Percentiles rank a stretch among this genome's conserved stretches.
Conservation (phyloP, 2,797 vertebrate species). For the Amphiprion clarkii region DNA sequence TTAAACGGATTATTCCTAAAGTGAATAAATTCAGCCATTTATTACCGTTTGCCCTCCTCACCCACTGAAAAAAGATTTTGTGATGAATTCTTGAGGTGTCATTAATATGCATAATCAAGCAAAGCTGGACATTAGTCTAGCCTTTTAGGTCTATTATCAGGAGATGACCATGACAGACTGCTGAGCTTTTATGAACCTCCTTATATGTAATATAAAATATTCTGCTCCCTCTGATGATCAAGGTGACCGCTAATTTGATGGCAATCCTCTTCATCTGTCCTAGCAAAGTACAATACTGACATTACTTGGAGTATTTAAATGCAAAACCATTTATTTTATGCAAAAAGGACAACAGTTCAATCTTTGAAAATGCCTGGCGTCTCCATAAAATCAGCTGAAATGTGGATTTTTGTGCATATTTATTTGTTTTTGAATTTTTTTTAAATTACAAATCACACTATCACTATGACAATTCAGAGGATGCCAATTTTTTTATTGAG, state of each 20-base stretch:
- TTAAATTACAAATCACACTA: background rate
- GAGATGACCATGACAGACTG: conserved; percentile 78
- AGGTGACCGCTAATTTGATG: conserved; percentile 79
- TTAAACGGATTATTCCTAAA: conserved; percentile 72
- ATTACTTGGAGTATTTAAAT: conserved; percentile 35
- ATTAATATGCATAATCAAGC: conserved; percentile 80
- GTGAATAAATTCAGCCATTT: conserved; percentile 74
- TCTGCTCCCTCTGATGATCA: conserved; percentile 66
- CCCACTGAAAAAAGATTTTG: conserved; percentile 60
- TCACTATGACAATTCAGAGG: background rate
- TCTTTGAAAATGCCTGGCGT: conserved; percentile 3
- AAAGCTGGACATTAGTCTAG: conserved; percentile 72
- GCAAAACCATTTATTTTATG: conserved; percentile 36
- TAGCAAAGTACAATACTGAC: conserved; percentile 42
- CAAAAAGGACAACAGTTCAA: background rate
- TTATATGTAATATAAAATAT: conserved; percentile 69
- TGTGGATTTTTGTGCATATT: background rate
- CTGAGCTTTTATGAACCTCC: conserved; percentile 73
- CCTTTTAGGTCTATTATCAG: conserved; percentile 75
- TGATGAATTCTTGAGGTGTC: conserved; percentile 76
- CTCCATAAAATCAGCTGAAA: conserved; percentile 8
- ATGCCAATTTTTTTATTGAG: background rate
- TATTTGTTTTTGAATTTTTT: background rate
- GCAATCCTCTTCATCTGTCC: conserved; percentile 56
- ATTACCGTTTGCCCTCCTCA: conserved; percentile 75